Percentiles rank a stretch among this genome's conserved stretches.
Evolutionary conservation across 64 coral and sea anemone species (phyloP).

Genomic region (Montipora efflorescens): DNA sequence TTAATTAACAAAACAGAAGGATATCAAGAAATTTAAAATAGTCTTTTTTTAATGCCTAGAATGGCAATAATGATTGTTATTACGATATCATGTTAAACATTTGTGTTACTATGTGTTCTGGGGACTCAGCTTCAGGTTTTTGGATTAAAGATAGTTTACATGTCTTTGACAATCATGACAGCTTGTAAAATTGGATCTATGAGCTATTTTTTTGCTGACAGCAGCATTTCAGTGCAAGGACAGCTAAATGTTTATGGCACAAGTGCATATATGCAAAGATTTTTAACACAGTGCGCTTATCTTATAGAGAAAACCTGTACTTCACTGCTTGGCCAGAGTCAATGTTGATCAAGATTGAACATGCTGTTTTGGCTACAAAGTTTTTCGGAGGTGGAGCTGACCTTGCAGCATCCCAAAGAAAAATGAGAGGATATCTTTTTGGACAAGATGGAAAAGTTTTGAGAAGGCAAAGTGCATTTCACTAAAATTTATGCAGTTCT

Average conservation of each 20-base stretch:
- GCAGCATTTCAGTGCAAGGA: not conserved
- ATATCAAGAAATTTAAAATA: too few species aligned
- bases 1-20: too few species aligned
- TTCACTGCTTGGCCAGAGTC: constrained; percentile 86
- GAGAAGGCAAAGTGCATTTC: constrained; percentile 56
- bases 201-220: too few species aligned
- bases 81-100: too few species aligned
- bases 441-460: constrained; percentile 68
- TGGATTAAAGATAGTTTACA: too few species aligned
- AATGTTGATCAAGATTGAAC: constrained; percentile 89
- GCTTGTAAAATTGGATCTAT: too few species aligned
- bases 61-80: too few species aligned
- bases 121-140: too few species aligned
- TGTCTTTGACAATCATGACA: too few species aligned
- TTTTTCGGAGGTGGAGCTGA: constrained; percentile 56
- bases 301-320: constrained; percentile 84
- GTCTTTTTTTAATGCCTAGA: too few species aligned
- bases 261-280: not conserved
- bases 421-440: constrained; percentile 82
- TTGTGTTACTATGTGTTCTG: too few species aligned
- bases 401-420: constrained; percentile 88
- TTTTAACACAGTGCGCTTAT: too few species aligned
- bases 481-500: not conserved
- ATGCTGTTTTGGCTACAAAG: constrained; percentile 86
- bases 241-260: not conserved